Percentiles rank a stretch among this genome's conserved stretches.
Evolutionary conservation across 37 sponge, comb jelly and placozoan species (phyloP).

Genomic region (Eunapius fragilis): DNA sequence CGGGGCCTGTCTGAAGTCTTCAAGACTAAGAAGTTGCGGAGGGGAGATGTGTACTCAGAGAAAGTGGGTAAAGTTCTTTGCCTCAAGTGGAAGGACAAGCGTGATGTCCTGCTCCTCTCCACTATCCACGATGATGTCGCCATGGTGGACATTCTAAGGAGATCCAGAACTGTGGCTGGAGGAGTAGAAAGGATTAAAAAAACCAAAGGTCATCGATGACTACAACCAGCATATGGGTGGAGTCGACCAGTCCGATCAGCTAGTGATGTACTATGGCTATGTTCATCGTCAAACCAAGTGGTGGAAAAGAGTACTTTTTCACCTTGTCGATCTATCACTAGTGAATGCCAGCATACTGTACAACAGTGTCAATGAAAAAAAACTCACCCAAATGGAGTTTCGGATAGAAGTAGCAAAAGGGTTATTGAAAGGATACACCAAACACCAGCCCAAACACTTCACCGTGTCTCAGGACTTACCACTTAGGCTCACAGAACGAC

Average conservation of each 20-base stretch:
- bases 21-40: background rate
- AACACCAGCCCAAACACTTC: background rate
- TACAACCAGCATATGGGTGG: conserved; percentile 56
- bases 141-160: background rate
- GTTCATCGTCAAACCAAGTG: conserved; percentile 16
- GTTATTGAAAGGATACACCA: background rate
- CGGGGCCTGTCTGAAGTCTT: conserved; percentile 6
- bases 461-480: background rate
- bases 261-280: conserved; percentile 41
- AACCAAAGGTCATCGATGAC: conserved; percentile 22
- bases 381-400: conserved; percentile 23
- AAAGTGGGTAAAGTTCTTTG: background rate
- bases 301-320: conserved; percentile 40
- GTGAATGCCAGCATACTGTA: conserved; percentile 54
- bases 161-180: background rate
- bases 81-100: conserved; percentile 24
- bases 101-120: background rate
- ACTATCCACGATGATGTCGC: conserved; percentile 5
- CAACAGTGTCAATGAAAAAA: background rate
- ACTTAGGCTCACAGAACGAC: conserved; percentile 24
- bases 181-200: conserved; percentile 22
- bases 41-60: background rate
- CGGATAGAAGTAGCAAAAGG: conserved; percentile 6
- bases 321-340: conserved; percentile 15
- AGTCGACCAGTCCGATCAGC: conserved; percentile 38